These are phyloP conservation scores for Coturnix japonica DNA, from an alignment of 2,113 vertebrate genomes.

Conservation along the genomic window DNA sequence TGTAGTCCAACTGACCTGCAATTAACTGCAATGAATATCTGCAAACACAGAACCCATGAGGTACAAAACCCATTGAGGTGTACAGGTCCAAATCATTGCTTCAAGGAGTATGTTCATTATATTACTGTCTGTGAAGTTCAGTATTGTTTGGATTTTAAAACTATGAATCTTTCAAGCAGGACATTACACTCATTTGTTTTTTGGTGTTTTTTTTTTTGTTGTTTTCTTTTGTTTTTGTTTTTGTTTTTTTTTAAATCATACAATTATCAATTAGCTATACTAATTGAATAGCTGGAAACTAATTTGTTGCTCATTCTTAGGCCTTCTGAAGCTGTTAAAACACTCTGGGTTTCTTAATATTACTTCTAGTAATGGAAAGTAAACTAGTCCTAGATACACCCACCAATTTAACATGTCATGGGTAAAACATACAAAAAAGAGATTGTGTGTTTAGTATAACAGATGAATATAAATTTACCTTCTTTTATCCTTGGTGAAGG, in stretches of 20 bases:
- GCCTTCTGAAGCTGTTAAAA: background rate
- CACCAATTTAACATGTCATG: background rate
- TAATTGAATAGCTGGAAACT: background rate
- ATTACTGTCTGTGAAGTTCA: background rate
- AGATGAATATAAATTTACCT: background rate
- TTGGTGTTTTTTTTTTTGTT: background rate
- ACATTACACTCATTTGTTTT: background rate
- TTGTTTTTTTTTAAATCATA: background rate
- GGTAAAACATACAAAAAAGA: background rate
- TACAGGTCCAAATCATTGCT: background rate
- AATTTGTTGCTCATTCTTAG: background rate
- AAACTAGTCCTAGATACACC: background rate
- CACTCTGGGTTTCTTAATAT: background rate
- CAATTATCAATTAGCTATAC: background rate
- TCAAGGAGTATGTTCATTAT: background rate
- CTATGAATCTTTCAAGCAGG: background rate
- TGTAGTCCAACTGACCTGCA: too few relatives aligned
- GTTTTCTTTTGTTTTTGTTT: background rate
- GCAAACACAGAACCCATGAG: background rate
- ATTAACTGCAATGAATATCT: too few relatives aligned
- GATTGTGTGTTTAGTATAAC: background rate
- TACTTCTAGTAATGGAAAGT: background rate
- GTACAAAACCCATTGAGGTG: fast-evolving
- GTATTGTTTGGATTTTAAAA: background rate
- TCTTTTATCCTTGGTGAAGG: background rate